Evolutionary conservation across 2,888 invertebrate species (phyloP).

Genomic region (Cataglyphis albicans): DNA sequence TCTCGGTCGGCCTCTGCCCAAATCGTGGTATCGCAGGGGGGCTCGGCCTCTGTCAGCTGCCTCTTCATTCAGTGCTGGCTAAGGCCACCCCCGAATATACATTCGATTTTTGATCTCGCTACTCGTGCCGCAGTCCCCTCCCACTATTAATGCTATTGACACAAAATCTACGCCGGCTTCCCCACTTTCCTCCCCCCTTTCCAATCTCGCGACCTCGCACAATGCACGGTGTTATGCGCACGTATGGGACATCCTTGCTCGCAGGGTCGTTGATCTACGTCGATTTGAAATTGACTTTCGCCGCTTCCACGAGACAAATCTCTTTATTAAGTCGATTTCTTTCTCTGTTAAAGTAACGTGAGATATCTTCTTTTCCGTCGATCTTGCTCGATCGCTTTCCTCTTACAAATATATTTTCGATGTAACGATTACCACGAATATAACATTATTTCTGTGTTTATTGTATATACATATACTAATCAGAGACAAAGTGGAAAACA

Average conservation of each 20-base stretch:
- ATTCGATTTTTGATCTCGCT: constrained; percentile 65
- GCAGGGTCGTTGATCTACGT: background rate
- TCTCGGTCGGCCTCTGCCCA: constrained; percentile 57
- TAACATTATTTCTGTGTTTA: background rate
- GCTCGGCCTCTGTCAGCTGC: constrained; percentile 81
- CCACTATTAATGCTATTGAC: constrained; percentile 83
- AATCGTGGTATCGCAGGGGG: constrained; percentile 63
- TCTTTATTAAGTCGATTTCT: background rate
- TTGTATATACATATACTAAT: background rate
- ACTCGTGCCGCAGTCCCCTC: constrained; percentile 77
- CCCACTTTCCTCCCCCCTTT: constrained; percentile 44
- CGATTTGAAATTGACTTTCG: background rate
- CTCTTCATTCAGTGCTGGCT: constrained; percentile 74
- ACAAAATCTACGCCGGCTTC: constrained; percentile 79
- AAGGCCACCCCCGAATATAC: constrained; percentile 81
- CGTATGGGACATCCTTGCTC: constrained; percentile 1
- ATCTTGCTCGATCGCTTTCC: background rate
- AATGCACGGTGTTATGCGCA: constrained; percentile 72
- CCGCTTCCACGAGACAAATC: background rate
- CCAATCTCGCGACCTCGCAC: constrained; percentile 70
- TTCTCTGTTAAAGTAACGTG: background rate
- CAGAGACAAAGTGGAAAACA: background rate
- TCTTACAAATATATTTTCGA: background rate
- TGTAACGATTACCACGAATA: background rate
- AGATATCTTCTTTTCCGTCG: background rate